Percentiles rank a stretch among this genome's conserved stretches.
phyloP scores from a whole-genome alignment of 2,888 invertebrate species.

The Eumerus sabulonum region DNA sequence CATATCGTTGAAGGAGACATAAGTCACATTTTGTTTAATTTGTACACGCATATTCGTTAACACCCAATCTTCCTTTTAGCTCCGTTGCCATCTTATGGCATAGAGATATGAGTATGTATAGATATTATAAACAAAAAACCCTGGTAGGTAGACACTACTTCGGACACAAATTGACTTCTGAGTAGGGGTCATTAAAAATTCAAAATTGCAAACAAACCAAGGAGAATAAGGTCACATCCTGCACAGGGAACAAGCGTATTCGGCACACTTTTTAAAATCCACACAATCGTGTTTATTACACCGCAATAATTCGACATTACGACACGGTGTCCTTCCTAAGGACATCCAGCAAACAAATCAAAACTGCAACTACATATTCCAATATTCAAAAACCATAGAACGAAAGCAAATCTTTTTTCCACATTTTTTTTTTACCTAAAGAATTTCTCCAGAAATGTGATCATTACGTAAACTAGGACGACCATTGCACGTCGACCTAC shows the following conservation, averaged over 20 bases:
- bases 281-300: constrained; percentile 8
- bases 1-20: too few species aligned
- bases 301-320: constrained; percentile 29
- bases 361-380: neutral
- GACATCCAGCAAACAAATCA: neutral
- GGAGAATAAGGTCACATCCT: constrained; percentile 43
- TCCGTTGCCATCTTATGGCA: too few species aligned
- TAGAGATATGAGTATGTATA: too few species aligned
- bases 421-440: constrained; percentile 23
- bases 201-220: neutral
- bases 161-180: too few species aligned
- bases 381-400: constrained; percentile 14
- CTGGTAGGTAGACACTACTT: too few species aligned
- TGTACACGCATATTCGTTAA: too few species aligned
- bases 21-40: too few species aligned
- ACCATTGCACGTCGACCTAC: neutral
- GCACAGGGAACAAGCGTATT: neutral
- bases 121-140: too few species aligned
- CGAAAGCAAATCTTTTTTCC: constrained; percentile 9
- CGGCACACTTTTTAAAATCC: constrained; percentile 60
- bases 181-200: too few species aligned
- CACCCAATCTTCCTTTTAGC: too few species aligned
- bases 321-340: constrained; percentile 9
- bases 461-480: constrained; percentile 43
- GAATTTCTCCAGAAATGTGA: constrained; percentile 46